Percentiles rank a stretch among this genome's conserved stretches.
Evolutionary conservation across 2,797 vertebrate genomes (phyloP).

Genomic region (Enteromius afrohamiltoni): DNA sequence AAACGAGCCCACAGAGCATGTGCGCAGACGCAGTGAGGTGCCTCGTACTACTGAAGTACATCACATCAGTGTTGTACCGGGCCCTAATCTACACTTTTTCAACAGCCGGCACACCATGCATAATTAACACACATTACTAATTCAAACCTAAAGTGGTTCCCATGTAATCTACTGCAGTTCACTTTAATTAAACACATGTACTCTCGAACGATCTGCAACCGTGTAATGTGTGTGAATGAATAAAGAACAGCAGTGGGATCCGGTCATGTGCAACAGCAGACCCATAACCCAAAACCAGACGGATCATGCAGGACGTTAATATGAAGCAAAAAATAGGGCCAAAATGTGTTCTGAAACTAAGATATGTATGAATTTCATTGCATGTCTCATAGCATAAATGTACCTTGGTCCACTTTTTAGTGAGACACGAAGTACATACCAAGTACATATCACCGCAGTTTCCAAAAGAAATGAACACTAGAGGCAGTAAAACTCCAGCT

Average conservation of each 20-base stretch:
- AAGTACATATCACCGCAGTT: no score
- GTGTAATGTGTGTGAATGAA: slow-evolving; percentile 11
- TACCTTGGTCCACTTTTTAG: no score
- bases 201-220: slow-evolving; percentile 14
- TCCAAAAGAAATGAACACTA: no score
- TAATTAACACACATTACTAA: slow-evolving; percentile 56
- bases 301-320: neutral
- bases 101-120: slow-evolving; percentile 45
- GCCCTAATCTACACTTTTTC: slow-evolving; percentile 45
- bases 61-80: slow-evolving; percentile 17
- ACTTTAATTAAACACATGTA: slow-evolving; percentile 52
- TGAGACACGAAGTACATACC: no score
- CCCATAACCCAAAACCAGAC: neutral
- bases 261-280: neutral
- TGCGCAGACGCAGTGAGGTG: slow-evolving; percentile 21
- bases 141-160: slow-evolving; percentile 47
- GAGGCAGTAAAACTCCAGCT: no score
- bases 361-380: slow-evolving; percentile 1
- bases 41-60: slow-evolving; percentile 5
- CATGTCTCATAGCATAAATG: neutral
- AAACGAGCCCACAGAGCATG: slow-evolving; percentile 9
- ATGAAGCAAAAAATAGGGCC: neutral
- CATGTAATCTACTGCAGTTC: slow-evolving; percentile 47
- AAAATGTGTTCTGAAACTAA: slow-evolving; percentile 10
- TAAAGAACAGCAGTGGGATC: slow-evolving; percentile 1